Conservation (phyloP, 2,888 invertebrate genomes). For the Blastobasis adustella region DNA sequence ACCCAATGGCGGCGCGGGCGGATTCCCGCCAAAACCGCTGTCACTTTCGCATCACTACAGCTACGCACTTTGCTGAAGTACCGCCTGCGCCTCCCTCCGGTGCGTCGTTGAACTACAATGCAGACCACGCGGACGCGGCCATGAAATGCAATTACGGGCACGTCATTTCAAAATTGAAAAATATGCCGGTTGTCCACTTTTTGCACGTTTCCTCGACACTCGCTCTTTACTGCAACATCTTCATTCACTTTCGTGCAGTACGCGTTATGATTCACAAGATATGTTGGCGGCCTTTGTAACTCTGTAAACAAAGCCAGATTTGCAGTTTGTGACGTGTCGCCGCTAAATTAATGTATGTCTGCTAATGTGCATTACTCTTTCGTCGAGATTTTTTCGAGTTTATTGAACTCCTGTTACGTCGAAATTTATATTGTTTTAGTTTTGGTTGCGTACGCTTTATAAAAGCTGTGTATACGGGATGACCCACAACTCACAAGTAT, state of each 20-base stretch:
- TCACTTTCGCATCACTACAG: constrained; percentile 41
- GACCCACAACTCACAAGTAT: no score
- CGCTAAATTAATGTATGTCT: constrained; percentile 6
- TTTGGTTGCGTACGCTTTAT: no score
- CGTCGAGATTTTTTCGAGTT: background rate
- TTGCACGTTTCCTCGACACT: constrained; percentile 35
- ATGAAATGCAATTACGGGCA: no score
- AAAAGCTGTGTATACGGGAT: no score
- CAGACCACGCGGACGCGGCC: no score
- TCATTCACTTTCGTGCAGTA: constrained; percentile 34
- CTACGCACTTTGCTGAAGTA: constrained; percentile 28
- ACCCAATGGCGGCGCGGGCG: constrained; percentile 31
- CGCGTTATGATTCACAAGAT: constrained; percentile 21
- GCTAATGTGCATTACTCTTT: background rate
- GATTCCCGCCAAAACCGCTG: constrained; percentile 46
- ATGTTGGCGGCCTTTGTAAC: constrained; percentile 11
- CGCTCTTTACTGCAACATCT: constrained; percentile 27
- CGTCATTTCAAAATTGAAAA: background rate
- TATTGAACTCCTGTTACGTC: constrained; percentile 1
- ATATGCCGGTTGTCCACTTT: constrained; percentile 28
- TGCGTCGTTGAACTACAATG: background rate
- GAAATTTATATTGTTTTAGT: no score
- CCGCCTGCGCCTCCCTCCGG: constrained; percentile 11
- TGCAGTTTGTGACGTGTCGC: constrained; percentile 7
- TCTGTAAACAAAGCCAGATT: constrained; percentile 22